Conservation (phyloP, 2,888 invertebrate species). For the Cheilosia vulpina region DNA sequence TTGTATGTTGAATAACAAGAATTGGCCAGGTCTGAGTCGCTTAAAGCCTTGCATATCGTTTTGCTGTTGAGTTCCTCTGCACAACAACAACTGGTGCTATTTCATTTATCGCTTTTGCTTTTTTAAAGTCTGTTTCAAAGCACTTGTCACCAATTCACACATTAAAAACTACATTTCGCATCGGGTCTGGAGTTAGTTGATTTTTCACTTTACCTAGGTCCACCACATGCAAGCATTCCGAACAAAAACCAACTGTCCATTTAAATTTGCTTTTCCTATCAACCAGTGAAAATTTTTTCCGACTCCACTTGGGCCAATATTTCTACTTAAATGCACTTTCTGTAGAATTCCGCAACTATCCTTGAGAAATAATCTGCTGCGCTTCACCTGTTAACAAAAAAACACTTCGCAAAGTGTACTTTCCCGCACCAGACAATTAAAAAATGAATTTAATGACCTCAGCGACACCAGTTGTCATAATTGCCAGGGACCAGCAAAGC, state of each 20-base stretch:
- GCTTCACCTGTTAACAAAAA: conserved; percentile 52
- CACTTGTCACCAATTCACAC: too few species aligned
- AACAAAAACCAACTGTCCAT: background rate
- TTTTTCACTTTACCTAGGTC: too few species aligned
- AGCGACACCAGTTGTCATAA: conserved; percentile 62
- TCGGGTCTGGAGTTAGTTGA: too few species aligned
- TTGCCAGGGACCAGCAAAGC: conserved; percentile 22
- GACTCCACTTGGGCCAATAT: background rate
- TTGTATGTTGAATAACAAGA: too few species aligned
- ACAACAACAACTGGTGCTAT: too few species aligned
- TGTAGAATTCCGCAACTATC: background rate
- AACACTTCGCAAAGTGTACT: conserved; percentile 28
- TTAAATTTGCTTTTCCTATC: too few species aligned
- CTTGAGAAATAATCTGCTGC: conserved; percentile 24
- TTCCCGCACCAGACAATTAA: conserved; percentile 30
- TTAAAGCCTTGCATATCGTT: too few species aligned
- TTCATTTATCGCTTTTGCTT: too few species aligned
- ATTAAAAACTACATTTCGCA: too few species aligned
- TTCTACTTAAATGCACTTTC: background rate
- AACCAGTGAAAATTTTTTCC: background rate
- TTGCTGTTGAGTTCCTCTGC: too few species aligned
- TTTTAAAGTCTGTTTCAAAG: too few species aligned
- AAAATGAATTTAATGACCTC: conserved; percentile 58
- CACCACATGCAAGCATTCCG: background rate
- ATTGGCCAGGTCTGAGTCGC: too few species aligned